phyloP scores from a whole-genome alignment of 2,797 vertebrate species.

The Peromyscus nudipes region DNA sequence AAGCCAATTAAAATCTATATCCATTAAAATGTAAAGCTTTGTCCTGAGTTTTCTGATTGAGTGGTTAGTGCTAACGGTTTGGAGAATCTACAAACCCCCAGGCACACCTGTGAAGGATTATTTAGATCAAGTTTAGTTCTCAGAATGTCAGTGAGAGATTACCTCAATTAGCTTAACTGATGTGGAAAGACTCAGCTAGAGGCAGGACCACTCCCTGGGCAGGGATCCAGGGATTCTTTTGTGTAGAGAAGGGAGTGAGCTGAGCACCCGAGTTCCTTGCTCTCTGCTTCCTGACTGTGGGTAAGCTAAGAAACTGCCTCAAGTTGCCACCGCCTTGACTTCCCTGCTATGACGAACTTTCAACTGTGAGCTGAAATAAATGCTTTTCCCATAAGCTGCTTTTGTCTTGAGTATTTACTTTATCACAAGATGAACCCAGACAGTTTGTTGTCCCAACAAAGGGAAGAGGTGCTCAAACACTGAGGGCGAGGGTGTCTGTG shows the following conservation, averaged over 20 bases:
- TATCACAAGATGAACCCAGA: background rate
- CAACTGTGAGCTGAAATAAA: background rate
- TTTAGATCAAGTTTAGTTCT: background rate
- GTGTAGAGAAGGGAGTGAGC: background rate
- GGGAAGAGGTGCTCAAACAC: background rate
- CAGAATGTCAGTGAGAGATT: background rate
- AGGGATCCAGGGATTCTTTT: background rate
- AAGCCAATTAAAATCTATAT: conserved; percentile 40
- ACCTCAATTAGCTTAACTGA: background rate
- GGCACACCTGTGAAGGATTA: background rate
- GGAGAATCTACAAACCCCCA: background rate
- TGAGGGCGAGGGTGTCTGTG: background rate
- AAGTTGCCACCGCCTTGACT: background rate
- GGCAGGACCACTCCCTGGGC: background rate
- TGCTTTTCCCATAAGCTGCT: background rate
- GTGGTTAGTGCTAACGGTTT: background rate
- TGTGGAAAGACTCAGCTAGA: background rate
- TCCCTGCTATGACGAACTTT: background rate
- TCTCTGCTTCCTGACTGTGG: background rate
- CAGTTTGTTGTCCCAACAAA: background rate
- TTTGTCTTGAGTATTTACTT: background rate
- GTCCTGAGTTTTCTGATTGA: conserved; percentile 16
- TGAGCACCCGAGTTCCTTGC: too few species aligned
- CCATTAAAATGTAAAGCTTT: conserved; percentile 34
- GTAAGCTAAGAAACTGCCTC: background rate